Percentiles rank a stretch among this genome's conserved stretches.
These are phyloP conservation scores for Phyto melanocephala DNA, from an alignment of 2,888 invertebrate species.

Conservation along the genomic window DNA sequence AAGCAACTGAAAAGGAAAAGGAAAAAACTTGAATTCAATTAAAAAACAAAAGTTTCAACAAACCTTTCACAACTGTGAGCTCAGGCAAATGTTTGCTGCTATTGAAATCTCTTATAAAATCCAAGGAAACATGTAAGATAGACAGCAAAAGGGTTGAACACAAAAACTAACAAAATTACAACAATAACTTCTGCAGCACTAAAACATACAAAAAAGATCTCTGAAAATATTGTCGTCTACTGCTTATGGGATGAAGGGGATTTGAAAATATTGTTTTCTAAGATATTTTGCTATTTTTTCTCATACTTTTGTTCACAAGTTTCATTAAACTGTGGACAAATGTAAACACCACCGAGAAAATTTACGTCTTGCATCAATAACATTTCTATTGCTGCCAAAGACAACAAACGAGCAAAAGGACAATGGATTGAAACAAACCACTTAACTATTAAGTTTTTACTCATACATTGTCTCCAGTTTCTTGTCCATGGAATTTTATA, in stretches of 20 bases:
- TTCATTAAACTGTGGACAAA: constrained; percentile 13
- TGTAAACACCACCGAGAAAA: constrained; percentile 21
- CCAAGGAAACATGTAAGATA: constrained; percentile 44
- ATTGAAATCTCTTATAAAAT: not conserved
- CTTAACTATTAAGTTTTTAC: constrained; percentile 37
- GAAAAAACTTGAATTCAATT: constrained; percentile 69
- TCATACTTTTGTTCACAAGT: not conserved
- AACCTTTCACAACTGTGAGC: not conserved
- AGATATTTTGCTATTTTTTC: constrained; percentile 26
- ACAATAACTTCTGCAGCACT: not conserved
- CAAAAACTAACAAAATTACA: not conserved
- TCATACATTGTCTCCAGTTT: constrained; percentile 37
- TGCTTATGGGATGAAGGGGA: constrained; percentile 27
- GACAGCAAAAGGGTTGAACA: constrained; percentile 59
- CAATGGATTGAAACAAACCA: not conserved
- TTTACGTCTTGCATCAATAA: not conserved
- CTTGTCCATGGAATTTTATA: constrained; percentile 19
- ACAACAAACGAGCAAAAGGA: not conserved
- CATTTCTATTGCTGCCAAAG: not conserved
- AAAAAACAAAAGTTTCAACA: constrained; percentile 67
- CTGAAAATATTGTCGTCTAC: constrained; percentile 17
- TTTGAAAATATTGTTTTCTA: constrained; percentile 25
- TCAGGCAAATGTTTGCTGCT: not conserved
- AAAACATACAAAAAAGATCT: not conserved
- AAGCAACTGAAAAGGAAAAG: constrained; percentile 8